phyloP scores from a whole-genome alignment of 1,140 invertebrate species.

The Ruditapes philippinarum region DNA sequence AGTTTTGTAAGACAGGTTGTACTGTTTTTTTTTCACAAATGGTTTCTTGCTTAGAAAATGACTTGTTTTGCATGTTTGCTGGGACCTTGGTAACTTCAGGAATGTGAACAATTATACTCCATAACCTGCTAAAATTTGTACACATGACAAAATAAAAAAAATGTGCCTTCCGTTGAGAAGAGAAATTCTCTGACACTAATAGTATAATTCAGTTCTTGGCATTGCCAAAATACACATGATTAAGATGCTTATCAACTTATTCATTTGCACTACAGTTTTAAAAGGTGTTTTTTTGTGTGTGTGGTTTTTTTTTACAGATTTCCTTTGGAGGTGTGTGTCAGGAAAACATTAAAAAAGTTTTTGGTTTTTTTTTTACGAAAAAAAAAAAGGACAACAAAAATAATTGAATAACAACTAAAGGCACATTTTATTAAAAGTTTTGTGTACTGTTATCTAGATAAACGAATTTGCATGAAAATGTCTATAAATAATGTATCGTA shows the following conservation, averaged over 20 bases:
- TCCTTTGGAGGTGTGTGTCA: not conserved
- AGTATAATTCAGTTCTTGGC: not conserved
- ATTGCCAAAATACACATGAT: not conserved
- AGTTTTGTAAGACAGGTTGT: not conserved
- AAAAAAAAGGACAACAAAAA: no score
- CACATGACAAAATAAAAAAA: not conserved
- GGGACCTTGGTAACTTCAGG: constrained; percentile 16
- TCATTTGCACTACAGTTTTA: not conserved
- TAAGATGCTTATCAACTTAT: not conserved
- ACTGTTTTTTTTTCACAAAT: not conserved
- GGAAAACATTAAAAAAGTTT: not conserved
- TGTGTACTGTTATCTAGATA: constrained; percentile 6
- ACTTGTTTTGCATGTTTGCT: constrained; percentile 33
- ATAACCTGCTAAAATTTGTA: constrained; percentile 13
- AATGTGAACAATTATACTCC: constrained; percentile 20
- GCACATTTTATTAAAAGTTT: constrained; percentile 19
- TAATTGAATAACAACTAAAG: no score
- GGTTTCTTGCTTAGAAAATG: constrained; percentile 38
- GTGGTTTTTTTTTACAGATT: no score
- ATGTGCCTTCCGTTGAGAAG: not conserved
- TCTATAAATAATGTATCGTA: constrained; percentile 25
- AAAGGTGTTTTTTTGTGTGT: no score
- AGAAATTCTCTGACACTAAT: not conserved
- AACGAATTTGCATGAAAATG: not conserved
- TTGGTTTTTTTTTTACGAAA: not conserved